These are phyloP conservation scores for Leptogaster cylindrica DNA, from an alignment of 2,888 invertebrate species.

Conservation along the genomic window DNA sequence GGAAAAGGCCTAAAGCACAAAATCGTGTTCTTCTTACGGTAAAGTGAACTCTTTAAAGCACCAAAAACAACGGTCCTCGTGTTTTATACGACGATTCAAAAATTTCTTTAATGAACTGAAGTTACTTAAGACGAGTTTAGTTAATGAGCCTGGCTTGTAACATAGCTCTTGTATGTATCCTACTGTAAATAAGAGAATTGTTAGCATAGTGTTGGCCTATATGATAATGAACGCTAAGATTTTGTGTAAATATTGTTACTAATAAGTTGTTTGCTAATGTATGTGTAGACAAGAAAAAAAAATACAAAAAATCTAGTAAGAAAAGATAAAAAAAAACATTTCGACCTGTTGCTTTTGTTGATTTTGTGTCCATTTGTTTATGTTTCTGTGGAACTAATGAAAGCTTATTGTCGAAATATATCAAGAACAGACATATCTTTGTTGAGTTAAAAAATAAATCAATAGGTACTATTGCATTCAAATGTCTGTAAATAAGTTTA, in stretches of 20 bases:
- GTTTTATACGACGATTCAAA: slow-evolving; percentile 46
- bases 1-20: too few relatives aligned
- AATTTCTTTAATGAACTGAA: slow-evolving; percentile 32
- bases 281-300: slow-evolving; percentile 35
- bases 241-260: slow-evolving; percentile 35
- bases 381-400: not conserved
- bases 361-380: slow-evolving; percentile 11
- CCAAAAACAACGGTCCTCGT: too few relatives aligned
- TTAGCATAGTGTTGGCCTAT: slow-evolving; percentile 35
- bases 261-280: slow-evolving; percentile 37
- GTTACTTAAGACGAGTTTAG: slow-evolving; percentile 2
- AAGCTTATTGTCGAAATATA: too few relatives aligned
- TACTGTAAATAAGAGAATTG: slow-evolving; percentile 15
- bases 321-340: too few relatives aligned
- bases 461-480: too few relatives aligned
- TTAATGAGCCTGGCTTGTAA: slow-evolving; percentile 20
- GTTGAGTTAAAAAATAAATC: too few relatives aligned
- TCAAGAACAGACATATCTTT: too few relatives aligned
- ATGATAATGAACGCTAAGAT: slow-evolving; percentile 17
- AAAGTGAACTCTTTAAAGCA: too few relatives aligned
- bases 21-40: too few relatives aligned
- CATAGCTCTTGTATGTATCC: slow-evolving; percentile 32
- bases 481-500: too few relatives aligned
- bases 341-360: slow-evolving; percentile 12
- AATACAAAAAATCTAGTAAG: slow-evolving; percentile 19